Evolutionary conservation across 2,797 vertebrate genomes (phyloP).

Genomic region (Alcedo quadribrachys): DNA sequence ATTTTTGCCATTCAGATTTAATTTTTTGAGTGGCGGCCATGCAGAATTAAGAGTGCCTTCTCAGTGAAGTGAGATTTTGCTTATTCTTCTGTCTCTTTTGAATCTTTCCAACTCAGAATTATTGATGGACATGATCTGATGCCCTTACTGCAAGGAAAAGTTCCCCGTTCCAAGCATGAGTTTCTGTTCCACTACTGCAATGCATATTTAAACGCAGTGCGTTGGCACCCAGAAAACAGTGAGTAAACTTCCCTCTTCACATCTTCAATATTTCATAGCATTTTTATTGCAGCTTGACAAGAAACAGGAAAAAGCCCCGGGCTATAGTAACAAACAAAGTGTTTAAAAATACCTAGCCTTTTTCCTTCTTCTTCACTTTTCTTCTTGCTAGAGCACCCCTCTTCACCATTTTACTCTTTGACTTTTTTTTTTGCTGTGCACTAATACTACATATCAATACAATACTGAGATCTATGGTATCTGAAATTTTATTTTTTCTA

Average conservation of each 20-base stretch:
- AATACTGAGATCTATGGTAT: neutral
- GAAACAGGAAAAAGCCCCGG: neutral
- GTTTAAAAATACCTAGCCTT: neutral
- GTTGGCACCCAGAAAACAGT: conserved; percentile 88
- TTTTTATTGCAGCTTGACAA: conserved; percentile 1
- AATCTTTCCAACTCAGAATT: conserved; percentile 71
- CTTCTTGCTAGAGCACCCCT: neutral
- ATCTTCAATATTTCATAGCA: conserved; percentile 5
- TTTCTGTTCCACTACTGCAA: conserved; percentile 95
- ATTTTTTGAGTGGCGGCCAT: neutral
- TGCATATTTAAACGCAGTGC: conserved; percentile 85
- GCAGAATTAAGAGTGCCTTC: neutral
- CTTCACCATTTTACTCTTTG: neutral
- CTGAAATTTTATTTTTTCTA: neutral
- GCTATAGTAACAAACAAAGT: neutral
- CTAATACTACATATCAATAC: neutral
- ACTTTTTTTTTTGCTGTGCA: neutral
- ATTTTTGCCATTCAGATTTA: neutral
- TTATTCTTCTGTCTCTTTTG: neutral
- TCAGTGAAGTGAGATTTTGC: neutral
- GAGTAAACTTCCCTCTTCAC: conserved; percentile 68
- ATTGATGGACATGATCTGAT: conserved; percentile 89
- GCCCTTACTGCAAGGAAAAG: conserved; percentile 82
- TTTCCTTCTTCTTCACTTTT: neutral
- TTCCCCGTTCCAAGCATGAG: conserved; percentile 81